A percentile compares a stretch with the other conserved stretches of the same genome.
phyloP scores from a whole-genome alignment of 2,113 vertebrate genomes.

The Solea solea region DNA sequence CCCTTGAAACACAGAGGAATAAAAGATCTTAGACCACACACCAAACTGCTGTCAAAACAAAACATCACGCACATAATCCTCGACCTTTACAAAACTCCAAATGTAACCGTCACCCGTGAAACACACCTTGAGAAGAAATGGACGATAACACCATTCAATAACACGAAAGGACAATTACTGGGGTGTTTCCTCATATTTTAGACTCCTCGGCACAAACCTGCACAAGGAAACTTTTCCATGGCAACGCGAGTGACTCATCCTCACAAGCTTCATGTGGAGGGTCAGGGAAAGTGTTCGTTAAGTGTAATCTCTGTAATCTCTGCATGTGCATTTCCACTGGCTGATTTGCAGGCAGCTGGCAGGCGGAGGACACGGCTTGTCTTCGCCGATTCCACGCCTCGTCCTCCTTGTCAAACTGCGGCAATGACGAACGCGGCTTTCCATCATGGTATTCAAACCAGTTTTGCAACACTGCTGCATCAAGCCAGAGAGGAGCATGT shows the following conservation, averaged over 20 bases:
- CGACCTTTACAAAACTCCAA: too few relatives aligned
- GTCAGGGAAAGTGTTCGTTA: slow-evolving; percentile 5
- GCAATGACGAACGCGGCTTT: slow-evolving; percentile 57
- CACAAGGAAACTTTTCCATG: too few relatives aligned
- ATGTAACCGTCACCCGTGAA: too few relatives aligned
- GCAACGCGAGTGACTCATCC: too few relatives aligned
- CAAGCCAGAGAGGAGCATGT: too few relatives aligned
- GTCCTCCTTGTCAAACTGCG: slow-evolving; percentile 18
- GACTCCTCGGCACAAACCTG: too few relatives aligned
- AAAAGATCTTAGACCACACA: slow-evolving; percentile 12
- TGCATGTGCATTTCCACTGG: neutral
- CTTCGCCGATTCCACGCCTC: slow-evolving; percentile 43
- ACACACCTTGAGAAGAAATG: too few relatives aligned
- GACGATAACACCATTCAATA: too few relatives aligned
- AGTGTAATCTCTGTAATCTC: slow-evolving; percentile 11
- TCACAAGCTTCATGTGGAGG: too few relatives aligned
- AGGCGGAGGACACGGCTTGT: slow-evolving; percentile 28
- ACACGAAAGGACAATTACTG: too few relatives aligned
- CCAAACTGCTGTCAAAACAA: too few relatives aligned
- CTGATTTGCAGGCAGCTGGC: slow-evolving; percentile 24
- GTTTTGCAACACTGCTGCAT: slow-evolving; percentile 18
- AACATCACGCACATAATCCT: neutral
- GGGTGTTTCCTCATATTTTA: too few relatives aligned
- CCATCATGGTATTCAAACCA: slow-evolving; percentile 56
- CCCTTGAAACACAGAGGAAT: slow-evolving; percentile 1